Base-by-base conservation (phyloP, 2,113 vertebrate species). In the Talpa occidentalis region DNA sequence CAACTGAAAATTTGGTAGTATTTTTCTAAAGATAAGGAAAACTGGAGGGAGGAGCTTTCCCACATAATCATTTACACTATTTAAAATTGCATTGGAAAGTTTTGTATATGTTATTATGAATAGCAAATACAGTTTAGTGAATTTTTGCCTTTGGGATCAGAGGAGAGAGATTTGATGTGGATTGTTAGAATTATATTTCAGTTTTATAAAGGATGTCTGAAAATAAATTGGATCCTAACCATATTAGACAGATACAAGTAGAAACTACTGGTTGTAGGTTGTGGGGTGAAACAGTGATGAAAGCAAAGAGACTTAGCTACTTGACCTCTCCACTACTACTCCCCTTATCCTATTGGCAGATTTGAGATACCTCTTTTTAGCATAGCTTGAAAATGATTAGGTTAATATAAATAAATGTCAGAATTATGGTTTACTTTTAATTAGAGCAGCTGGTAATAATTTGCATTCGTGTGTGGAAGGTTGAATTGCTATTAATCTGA, bases 161-260 rank as follows among this genome's bases (percentile, higher is more conserved):
- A 72, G 35, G 56, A 54, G 49, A 96, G 60, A 93, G 35, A 64
- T 91, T 91, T 86, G 35, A 79, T 42, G 17, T 70, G 52, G 35
- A 35, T 77, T 95, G 32, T 77, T 72, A 66, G 11, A 93, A 60
- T 85, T 92, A 54, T 30, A 76, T 96, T 95, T 77, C 30, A 64
- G 11, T 88, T 95, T 97, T 62, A 62, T 60, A 69, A 87, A 78
- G 40, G 52, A 94, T 87, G 15, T 72, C 24, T 88, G 78, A 93
- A 94, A 93, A 83, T 44, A 88, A 77, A 70, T 70, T 82, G 12
- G 5, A 35, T 54, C 54, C 28, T 16, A 69, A 2, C 37, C 70
- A 19, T n/a, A 0, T 77, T 60, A 78, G 92, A 56, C 22, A 74
- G 49, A 17, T 64, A 49, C 3, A 86, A 49, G 11, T 87, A 40